Evolutionary conservation across 1,140 invertebrate genomes (phyloP), one percentile per base, ranked within the genome.

Genomic region (Panagrolaimus sp.): DNA sequence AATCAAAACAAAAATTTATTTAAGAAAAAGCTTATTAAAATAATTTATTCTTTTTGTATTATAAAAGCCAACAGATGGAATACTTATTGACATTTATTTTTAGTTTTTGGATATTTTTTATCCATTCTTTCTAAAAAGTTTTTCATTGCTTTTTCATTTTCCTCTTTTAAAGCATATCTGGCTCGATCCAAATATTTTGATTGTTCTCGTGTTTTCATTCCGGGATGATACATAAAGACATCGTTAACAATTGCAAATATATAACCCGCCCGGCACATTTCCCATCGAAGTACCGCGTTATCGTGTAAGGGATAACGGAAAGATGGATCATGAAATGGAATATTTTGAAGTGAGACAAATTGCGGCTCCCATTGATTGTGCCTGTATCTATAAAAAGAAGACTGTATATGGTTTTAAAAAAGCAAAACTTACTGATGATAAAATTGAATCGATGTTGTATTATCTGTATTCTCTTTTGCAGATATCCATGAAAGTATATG

Each of bases 231-330:
- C 67, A 69, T 69, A 42, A 66, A 69, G 7, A 69, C 67, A 16
- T 69, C 47, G 9, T 69, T n/a, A 9, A 69, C 43, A 53, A 69
- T 69, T 13, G 67, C 67, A 20, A 69, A 69, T 8, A 69, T 69
- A 42, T 68, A 69, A 11, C 65, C 67, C 20, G 67, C 67, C 13
- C 67, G 67, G 7, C 67, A 69, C 67, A 69, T 69, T 31, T 69
- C 67, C 67, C 67, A 69, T 9, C 67, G 31, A 27, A 69, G 57
- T 13, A 53, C 53, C 23, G 67, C 66, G 25, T 69, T 69, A 53
- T 69, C 67, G 14, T 53, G 13, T 0, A 31, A 11, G 1, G 67
- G 47, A 43, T 69, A 69, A 16, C 25, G 42, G 45, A 69, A 69
- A 14, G 61, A 14, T 13, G n/a, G 38, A 16, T 69, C 67, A 38